Percentiles rank a stretch among this genome's conserved stretches.
phyloP scores from a whole-genome alignment of 2,797 vertebrate genomes.

The Pagetopsis macropterus region DNA sequence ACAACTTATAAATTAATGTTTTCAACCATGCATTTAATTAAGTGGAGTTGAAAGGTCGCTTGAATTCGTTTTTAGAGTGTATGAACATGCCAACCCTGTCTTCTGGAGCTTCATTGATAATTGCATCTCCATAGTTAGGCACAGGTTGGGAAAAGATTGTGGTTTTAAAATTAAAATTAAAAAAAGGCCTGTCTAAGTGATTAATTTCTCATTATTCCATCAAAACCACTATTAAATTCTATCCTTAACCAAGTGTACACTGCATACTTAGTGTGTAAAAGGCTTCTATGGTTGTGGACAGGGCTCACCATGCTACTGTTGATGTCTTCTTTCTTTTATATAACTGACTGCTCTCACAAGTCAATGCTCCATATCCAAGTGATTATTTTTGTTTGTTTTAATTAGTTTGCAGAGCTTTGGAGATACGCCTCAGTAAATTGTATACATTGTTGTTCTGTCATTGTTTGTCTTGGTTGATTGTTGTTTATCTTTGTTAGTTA shows the following conservation, averaged over 20 bases:
- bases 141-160: not conserved
- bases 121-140: too few species aligned
- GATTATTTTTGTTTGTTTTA: not conserved
- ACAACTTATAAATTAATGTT: too few species aligned
- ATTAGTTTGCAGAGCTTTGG: conserved; percentile 8
- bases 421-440: not conserved
- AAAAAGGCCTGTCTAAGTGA: too few species aligned
- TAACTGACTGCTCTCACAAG: conserved; percentile 3
- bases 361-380: not conserved
- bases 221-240: too few species aligned
- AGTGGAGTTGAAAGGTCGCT: too few species aligned
- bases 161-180: not conserved
- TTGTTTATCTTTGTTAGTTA: conserved; percentile 52
- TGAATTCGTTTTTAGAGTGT: too few species aligned
- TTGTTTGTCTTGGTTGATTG: conserved; percentile 52
- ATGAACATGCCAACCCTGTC: not conserved
- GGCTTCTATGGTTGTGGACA: not conserved
- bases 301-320: not conserved
- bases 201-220: too few species aligned
- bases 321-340: not conserved
- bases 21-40: too few species aligned
- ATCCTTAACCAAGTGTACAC: too few species aligned
- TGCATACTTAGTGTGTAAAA: not conserved
- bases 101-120: not conserved
- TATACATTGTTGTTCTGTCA: conserved; percentile 13